Evolutionary conservation across 2,113 vertebrate genomes (phyloP).

Genomic region (Ranitomeya imitator): DNA sequence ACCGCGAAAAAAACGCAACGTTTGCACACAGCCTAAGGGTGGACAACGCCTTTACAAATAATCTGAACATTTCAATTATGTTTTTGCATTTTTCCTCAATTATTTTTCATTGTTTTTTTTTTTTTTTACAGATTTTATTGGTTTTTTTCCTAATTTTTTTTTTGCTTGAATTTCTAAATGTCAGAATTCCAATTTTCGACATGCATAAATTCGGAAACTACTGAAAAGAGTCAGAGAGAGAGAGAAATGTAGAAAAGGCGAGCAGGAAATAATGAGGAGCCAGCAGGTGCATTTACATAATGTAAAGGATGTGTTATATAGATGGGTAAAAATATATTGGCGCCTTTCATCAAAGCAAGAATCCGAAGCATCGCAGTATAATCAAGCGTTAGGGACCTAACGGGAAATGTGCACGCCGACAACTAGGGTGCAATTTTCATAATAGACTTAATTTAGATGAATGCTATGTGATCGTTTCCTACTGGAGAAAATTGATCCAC

Average conservation of each 20-base stretch:
- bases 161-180: constrained; percentile 73
- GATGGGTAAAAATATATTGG: constrained; percentile 21
- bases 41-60: no score
- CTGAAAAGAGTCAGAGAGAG: not conserved
- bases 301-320: not conserved
- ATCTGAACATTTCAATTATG: no score
- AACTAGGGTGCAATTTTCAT: not conserved
- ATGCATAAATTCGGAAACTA: constrained; percentile 37
- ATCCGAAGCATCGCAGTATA: not conserved
- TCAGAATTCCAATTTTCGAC: constrained; percentile 64
- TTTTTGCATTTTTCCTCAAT: constrained; percentile 53
- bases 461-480: not conserved
- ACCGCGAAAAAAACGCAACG: no score
- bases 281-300: not conserved
- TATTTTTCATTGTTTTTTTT: constrained; percentile 64
- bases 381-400: constrained; percentile 36
- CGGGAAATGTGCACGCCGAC: not conserved
- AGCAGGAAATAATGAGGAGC: constrained; percentile 18
- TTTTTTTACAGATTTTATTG: not conserved
- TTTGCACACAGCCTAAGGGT: no score
- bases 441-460: not conserved
- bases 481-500: not conserved
- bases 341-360: constrained; percentile 39
- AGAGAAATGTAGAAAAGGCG: not conserved
- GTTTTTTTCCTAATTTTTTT: constrained; percentile 29